Base-by-base conservation (phyloP, 2,888 invertebrate species). In the Cenopis cana region DNA sequence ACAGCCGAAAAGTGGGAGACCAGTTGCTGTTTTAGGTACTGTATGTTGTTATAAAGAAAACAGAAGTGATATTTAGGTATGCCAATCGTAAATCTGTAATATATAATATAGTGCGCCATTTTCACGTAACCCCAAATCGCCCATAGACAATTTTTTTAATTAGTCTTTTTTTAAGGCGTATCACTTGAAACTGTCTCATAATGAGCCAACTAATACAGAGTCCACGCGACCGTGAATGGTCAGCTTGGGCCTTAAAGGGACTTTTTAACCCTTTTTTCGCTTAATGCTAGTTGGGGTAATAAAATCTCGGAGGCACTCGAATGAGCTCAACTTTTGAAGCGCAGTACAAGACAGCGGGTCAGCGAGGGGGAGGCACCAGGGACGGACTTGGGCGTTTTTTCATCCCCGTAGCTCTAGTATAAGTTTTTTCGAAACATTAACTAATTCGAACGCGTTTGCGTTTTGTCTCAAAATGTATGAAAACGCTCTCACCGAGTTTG, bases 311-410 rank as follows among this genome's bases (percentile, higher is more conserved):
- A 89, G 83, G 90, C 89, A 90, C 93, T 93, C 92, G 89, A 93
- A 92, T 90, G 92, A 91, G 91, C 91, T 90, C 90, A 93, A 93
- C 92, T 93, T 93, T 92, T 91, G 90, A 91, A 91, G 91, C 92
- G 91, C 86, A 88, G 90, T 86, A 88, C 88, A 92, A 92, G 92
- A 91, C 93, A 90, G 86, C 89, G 88, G 92, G 91, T 91, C 93
- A 92, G 91, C 79, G 82, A 79, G 88, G 89, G 87, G 92, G 91
- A 89, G 89, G 90, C 84, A 69, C 92, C 92, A 91, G 92, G 84
- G 79, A 74, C 83, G 91, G 57, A 89, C 75, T 85, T 50, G 69
- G 80, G 69, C 33, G 36, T 8, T 33, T 5, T 33, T 33, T 33
- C 0, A 8, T 24, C 24, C n/a, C n/a, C n/a, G n/a, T n/a, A n/a